These are phyloP conservation scores for Anhinga rufa DNA, from an alignment of 2,113 vertebrate genomes.

Conservation along the genomic window DNA sequence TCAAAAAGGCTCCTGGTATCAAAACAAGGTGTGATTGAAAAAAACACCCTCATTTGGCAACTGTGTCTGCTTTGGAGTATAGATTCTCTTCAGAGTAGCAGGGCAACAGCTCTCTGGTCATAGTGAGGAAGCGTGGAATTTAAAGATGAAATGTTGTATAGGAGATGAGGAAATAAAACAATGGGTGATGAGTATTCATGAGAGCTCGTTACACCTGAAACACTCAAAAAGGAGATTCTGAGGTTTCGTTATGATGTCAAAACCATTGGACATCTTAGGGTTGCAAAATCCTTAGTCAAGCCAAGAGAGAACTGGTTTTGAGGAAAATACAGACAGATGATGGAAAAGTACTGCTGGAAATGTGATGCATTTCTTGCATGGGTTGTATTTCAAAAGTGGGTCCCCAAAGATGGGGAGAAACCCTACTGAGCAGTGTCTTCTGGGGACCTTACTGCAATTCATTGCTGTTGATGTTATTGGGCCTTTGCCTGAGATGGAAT, in stretches of 20 bases:
- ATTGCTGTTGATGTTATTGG: not conserved
- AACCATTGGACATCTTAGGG: not conserved
- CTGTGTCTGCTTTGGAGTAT: not conserved
- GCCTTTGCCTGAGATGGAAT: conserved; percentile 16
- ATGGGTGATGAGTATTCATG: not conserved
- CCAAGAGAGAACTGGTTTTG: not conserved
- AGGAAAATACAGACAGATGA: not conserved
- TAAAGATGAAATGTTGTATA: not conserved
- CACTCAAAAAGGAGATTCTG: not conserved
- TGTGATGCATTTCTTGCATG: not conserved
- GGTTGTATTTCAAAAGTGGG: not conserved
- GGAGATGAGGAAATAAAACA: not conserved
- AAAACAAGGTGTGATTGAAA: not conserved
- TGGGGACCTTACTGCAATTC: not conserved
- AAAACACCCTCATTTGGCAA: not conserved
- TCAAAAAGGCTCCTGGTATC: not conserved
- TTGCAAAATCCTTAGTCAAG: not conserved
- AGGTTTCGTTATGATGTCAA: not conserved
- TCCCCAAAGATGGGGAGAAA: not conserved
- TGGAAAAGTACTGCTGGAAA: not conserved
- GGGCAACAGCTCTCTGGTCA: not conserved
- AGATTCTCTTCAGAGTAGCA: not conserved
- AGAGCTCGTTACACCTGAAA: not conserved
- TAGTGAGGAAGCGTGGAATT: not conserved
- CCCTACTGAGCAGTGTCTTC: not conserved